phyloP scores from a whole-genome alignment of 2,113 vertebrate species.

The Etia nguti region DNA sequence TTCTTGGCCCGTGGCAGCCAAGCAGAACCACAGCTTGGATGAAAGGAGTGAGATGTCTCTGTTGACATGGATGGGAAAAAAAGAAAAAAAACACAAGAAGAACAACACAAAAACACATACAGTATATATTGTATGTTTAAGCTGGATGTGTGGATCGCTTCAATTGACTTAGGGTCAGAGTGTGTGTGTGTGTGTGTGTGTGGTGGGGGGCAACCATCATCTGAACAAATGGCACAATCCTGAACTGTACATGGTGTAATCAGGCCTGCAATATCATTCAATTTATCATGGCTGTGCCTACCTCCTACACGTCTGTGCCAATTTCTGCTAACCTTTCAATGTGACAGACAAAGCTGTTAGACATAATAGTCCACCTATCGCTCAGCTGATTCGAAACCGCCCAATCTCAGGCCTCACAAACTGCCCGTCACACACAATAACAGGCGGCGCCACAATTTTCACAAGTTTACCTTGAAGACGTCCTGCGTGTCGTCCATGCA shows the following conservation, averaged over 20 bases:
- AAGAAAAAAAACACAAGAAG: not conserved
- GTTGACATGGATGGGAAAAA: not conserved
- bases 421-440: not conserved
- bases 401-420: not conserved
- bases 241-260: constrained; percentile 12
- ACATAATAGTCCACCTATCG: constrained; percentile 17
- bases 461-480: constrained; percentile 85
- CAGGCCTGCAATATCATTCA: constrained; percentile 8
- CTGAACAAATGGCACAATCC: constrained; percentile 5
- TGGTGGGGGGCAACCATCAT: not conserved
- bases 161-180: not conserved
- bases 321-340: not conserved
- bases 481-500: constrained; percentile 96
- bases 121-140: not conserved
- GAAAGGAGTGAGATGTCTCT: not conserved
- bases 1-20: constrained; percentile 36
- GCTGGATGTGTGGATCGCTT: constrained; percentile 6
- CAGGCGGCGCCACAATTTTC: not conserved
- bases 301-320: not conserved
- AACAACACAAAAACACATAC: not conserved
- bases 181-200: not conserved
- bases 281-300: constrained; percentile 15
- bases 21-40: constrained; percentile 25
- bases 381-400: not conserved
- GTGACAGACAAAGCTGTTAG: constrained; percentile 17